Base-by-base conservation (phyloP, 2,797 vertebrate genomes). In the Coracias cyanogaster region DNA sequence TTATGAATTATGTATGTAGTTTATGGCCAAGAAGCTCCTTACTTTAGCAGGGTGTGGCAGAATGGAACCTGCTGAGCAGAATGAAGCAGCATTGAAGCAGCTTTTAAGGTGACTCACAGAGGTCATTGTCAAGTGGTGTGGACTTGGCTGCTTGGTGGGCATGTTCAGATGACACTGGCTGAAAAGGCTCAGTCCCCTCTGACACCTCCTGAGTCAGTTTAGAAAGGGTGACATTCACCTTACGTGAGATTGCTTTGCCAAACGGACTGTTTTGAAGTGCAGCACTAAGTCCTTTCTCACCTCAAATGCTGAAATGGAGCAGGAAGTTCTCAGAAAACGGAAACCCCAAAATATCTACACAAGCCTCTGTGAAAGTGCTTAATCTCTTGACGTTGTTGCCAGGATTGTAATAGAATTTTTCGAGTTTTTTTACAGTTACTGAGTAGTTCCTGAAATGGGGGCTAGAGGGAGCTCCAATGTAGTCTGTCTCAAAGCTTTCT, bases 391-490 rank as follows among this genome's bases (percentile, higher is more conserved):
- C 1, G 10, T 5, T 8, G 13, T 9, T 21, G 19, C 21, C 55
- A 11, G 67, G 24, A 4, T 2, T 12, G 57, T 4, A 31, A 0
- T 1, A 6, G 51, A 24, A 19, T 17, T 54, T 14, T n/a, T 12
- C 0, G 10, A 6, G 25, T 7, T 31, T 39, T 29, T 61, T 57
- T 9, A 1, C 22, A 37, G 9, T 13, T 39, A 9, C 46, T 48
- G 52, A 11, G 7, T 41, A 13, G 74, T 85, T 77, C 60, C 80
- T 26, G 52, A 31, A 29, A 4, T 11, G 73, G 64, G 69, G 49
- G 65, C 96, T 94, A 97, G 97, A 94, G 96, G 97, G 97, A 94
- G 97, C 97, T 94, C 91, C 95, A 70, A 60, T 6, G 90, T 95
- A 91, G 74, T 5, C n/a, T 41, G 70, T 35, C 6, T 37, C 28